A percentile compares a stretch with the other conserved stretches of the same genome.
phyloP scores from a whole-genome alignment of 35 echinoderm and acorn worm genomes.

The Apostichopus parvimensis region DNA sequence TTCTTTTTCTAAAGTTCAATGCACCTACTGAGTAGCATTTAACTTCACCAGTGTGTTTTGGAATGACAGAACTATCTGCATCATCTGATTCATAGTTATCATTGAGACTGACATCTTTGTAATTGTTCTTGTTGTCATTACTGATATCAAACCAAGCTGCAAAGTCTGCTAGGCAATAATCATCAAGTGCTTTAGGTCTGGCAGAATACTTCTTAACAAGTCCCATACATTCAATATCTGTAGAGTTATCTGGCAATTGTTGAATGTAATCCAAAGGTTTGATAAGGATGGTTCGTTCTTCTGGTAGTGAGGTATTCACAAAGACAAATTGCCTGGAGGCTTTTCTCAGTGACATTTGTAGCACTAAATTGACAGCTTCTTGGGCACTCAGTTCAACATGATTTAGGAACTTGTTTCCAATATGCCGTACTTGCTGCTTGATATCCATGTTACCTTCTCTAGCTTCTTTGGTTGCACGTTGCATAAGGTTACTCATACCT shows the following conservation, averaged over 20 bases:
- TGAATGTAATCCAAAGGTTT: constrained; percentile 46
- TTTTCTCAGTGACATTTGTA: constrained; percentile 63
- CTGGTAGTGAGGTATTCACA: constrained; percentile 58
- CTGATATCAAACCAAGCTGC: constrained; percentile 43
- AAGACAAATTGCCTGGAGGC: constrained; percentile 68
- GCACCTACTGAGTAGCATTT: constrained; percentile 7
- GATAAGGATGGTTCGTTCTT: constrained; percentile 51
- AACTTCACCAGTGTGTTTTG: not conserved
- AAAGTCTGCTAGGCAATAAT: constrained; percentile 66
- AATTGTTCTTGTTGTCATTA: not conserved
- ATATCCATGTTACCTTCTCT: constrained; percentile 61
- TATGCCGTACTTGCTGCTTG: constrained; percentile 62
- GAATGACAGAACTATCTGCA: not conserved
- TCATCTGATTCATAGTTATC: constrained; percentile 16
- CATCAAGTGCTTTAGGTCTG: constrained; percentile 60
- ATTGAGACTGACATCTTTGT: not conserved
- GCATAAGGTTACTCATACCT: constrained; percentile 61
- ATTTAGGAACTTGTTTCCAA: constrained; percentile 68
- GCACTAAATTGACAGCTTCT: constrained; percentile 61
- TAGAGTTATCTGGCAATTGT: constrained; percentile 69
- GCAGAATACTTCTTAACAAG: constrained; percentile 46
- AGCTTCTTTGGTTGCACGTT: constrained; percentile 43
- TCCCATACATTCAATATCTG: constrained; percentile 57
- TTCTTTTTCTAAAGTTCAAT: constrained; percentile 6
- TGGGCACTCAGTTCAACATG: constrained; percentile 76